Evolutionary conservation across 2,888 invertebrate genomes (phyloP).

Genomic region (Caenorhabditis parvicauda): DNA sequence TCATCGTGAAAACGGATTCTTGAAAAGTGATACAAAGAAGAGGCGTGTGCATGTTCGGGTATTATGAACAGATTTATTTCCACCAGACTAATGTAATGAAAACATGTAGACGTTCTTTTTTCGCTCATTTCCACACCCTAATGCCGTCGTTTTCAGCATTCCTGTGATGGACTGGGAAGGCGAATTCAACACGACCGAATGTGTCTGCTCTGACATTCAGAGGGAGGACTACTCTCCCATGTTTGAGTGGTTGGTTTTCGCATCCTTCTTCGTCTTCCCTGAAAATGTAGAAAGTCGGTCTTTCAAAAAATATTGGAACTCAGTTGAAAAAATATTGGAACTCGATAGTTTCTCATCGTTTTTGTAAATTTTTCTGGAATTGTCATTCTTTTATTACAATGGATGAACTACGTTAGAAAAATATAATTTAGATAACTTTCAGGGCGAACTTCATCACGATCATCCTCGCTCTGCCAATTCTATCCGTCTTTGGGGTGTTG

Average conservation of each 20-base stretch:
- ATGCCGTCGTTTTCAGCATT: conserved; percentile 26
- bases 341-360: background rate
- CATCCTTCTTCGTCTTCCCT: background rate
- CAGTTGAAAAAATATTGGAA: background rate
- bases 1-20: no score
- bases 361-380: background rate
- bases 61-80: background rate
- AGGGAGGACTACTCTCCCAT: conserved; percentile 60
- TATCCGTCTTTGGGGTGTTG: conserved; percentile 60
- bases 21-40: no score
- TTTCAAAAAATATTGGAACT: background rate
- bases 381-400: background rate
- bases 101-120: background rate
- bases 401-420: background rate
- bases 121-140: background rate
- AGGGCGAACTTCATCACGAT: conserved; percentile 51
- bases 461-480: conserved; percentile 53
- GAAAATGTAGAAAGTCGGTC: background rate
- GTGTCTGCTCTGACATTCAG: conserved; percentile 59
- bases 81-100: background rate
- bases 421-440: conserved; percentile 4
- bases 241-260: conserved; percentile 51
- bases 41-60: no score
- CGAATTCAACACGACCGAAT: conserved; percentile 38
- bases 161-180: conserved; percentile 32